These are phyloP conservation scores for Drosophila nigromelanica DNA, from an alignment of 1,140 invertebrate genomes.

Conservation along the genomic window DNA sequence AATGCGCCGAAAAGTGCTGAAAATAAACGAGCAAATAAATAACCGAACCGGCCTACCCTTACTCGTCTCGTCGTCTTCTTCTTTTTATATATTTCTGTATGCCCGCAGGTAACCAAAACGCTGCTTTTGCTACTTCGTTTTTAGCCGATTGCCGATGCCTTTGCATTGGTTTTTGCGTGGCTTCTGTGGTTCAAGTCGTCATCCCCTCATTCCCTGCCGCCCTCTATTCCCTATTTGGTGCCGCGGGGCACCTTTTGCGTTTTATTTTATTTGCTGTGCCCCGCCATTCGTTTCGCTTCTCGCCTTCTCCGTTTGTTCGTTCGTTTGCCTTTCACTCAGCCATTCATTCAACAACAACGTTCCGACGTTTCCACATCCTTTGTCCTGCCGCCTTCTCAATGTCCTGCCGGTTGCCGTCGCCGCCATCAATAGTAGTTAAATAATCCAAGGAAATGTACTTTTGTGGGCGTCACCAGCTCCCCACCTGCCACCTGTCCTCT, in stretches of 20 bases:
- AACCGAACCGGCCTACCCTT: constrained; percentile 38
- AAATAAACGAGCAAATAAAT: constrained; percentile 71
- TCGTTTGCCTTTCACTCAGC: constrained; percentile 1
- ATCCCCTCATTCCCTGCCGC: background rate
- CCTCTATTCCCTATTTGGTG: background rate
- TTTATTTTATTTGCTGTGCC: constrained; percentile 34
- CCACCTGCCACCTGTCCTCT: constrained; percentile 11
- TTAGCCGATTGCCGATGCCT: constrained; percentile 28
- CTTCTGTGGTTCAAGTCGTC: constrained; percentile 30
- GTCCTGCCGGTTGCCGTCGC: constrained; percentile 9
- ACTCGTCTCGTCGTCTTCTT: background rate
- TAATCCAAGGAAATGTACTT: constrained; percentile 74
- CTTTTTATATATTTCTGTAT: background rate
- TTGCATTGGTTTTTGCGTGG: constrained; percentile 61
- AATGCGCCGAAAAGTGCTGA: constrained; percentile 69
- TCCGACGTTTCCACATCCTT: constrained; percentile 9
- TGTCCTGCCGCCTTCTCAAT: constrained; percentile 12
- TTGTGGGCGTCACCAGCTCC: constrained; percentile 51
- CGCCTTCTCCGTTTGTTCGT: background rate
- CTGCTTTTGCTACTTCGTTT: background rate
- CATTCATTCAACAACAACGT: constrained; percentile 53
- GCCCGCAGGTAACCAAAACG: constrained; percentile 12
- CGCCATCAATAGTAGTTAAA: constrained; percentile 63
- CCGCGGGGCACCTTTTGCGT: constrained; percentile 15
- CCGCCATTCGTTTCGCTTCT: constrained; percentile 29